Evolutionary conservation across 1,140 invertebrate species (phyloP), one percentile per base, ranked within the genome.

Genomic region (Euborellia annulipes): DNA sequence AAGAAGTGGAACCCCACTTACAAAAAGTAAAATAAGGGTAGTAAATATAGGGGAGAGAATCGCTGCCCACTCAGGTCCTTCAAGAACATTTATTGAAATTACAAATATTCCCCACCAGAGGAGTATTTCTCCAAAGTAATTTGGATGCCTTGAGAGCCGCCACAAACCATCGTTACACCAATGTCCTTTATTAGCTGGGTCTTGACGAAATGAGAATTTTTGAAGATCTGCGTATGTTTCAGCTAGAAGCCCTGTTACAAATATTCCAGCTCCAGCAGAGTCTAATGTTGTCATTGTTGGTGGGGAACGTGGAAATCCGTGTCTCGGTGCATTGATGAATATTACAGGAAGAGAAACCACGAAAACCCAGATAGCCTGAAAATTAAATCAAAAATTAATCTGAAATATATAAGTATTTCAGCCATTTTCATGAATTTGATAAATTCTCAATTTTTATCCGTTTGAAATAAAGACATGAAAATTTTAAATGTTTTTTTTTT

Each of bases 81-180:
- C 73, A 38, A 93, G 78, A 2, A 90, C 80, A 56, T 87, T 89
- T 1, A 88, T 62, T 0, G 86, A 85, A 59, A 92, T 86, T 36
- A 87, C 73, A 58, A 92, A 94, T 38, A 94, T 80, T 1, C 89
- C 89, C 79, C 86, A 89, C 91, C 91, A 95, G 1, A 94, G 69
- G 0, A 87, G 69, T 21, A 95, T 87, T 66, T 95, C 91, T 1
- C 91, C 91, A 63, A 94, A 92, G 58, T 95, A 95, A 62, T 95
- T 95, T 0, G 91, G 91, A 66, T 94, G 90, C 45, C 90, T 73
- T 0, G 87, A 92, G 13, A 89, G 58, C 36, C 79, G 76, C 91
- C 91, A 95, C 13, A 94, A 64, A 13, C 82, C 87, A 56, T 82
- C 81, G 58, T 88, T 85, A 58, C 87, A 91, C 80, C 86, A 86